These are phyloP conservation scores for Cyclophora albipunctata DNA, from an alignment of 2,888 invertebrate genomes.

Conservation along the genomic window DNA sequence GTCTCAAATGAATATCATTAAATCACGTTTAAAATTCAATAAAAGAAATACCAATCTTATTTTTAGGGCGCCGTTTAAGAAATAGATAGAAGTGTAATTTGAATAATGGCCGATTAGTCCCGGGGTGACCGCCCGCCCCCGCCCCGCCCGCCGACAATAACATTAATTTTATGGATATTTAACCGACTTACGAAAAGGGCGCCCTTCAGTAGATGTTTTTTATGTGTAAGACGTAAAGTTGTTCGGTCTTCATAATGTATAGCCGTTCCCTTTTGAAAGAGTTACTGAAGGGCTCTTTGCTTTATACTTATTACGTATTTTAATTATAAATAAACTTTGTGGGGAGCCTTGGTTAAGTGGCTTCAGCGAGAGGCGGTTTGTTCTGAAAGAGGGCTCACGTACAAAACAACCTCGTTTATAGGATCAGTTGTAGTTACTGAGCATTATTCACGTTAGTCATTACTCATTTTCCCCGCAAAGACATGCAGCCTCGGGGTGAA, in stretches of 20 bases:
- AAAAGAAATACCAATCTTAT: no score
- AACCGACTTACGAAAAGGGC: slow-evolving; percentile 26
- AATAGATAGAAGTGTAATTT: slow-evolving; percentile 30
- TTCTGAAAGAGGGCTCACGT: no score
- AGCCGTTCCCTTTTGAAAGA: not conserved
- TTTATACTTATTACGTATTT: slow-evolving; percentile 10
- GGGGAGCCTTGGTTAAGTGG: not conserved
- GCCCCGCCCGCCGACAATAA: slow-evolving; percentile 14
- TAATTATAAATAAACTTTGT: slow-evolving; percentile 11
- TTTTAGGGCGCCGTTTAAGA: slow-evolving; percentile 23
- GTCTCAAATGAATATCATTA: no score
- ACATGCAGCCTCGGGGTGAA: no score
- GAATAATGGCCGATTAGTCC: slow-evolving; percentile 41
- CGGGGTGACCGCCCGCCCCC: not conserved
- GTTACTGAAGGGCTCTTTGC: not conserved
- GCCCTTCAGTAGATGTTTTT: slow-evolving; percentile 14
- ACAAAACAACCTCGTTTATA: no score
- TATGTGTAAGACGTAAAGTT: slow-evolving; percentile 8
- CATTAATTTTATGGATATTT: slow-evolving; percentile 40
- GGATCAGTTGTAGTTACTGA: no score
- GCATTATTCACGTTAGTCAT: no score
- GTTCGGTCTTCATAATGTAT: not conserved
- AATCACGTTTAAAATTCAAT: no score
- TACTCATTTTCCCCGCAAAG: no score
- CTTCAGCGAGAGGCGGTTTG: not conserved